Evolutionary conservation across 2,888 invertebrate genomes (phyloP).

Genomic region (Odontocerum albicorne): DNA sequence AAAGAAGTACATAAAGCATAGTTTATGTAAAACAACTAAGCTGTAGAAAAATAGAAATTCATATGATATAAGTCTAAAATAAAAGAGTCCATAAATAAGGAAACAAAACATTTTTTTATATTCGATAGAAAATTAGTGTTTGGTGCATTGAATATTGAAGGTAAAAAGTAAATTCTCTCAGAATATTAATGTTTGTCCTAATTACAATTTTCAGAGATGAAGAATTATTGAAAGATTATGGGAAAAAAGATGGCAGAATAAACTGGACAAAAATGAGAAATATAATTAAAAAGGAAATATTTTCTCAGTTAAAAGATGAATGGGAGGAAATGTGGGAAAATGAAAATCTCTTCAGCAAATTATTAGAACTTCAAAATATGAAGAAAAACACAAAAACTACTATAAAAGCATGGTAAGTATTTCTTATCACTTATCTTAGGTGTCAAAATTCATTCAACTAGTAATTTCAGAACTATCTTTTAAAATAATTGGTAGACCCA

Average conservation of each 20-base stretch:
- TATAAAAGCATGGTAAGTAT: conserved; percentile 16
- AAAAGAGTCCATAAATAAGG: too few relatives aligned
- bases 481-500: too few relatives aligned
- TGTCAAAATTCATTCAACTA: too few relatives aligned
- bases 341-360: conserved; percentile 48
- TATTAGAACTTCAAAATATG: conserved; percentile 13
- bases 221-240: conserved; percentile 50
- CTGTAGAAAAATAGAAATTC: too few relatives aligned
- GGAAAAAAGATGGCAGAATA: conserved; percentile 49
- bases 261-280: conserved; percentile 55
- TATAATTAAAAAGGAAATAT: conserved; percentile 49
- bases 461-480: too few relatives aligned
- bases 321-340: conserved; percentile 52
- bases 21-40: too few relatives aligned
- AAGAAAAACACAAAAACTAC: conserved; percentile 6
- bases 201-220: conserved; percentile 46
- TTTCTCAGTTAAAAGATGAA: conserved; percentile 51
- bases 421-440: not conserved
- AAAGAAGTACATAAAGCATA: too few relatives aligned
- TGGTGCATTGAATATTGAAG: not conserved
- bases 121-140: too few relatives aligned
- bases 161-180: not conserved
- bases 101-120: too few relatives aligned
- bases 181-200: too few relatives aligned
- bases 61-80: too few relatives aligned